These are phyloP conservation scores for Cotesia typhae DNA, from an alignment of 1,140 invertebrate genomes.

Conservation along the genomic window DNA sequence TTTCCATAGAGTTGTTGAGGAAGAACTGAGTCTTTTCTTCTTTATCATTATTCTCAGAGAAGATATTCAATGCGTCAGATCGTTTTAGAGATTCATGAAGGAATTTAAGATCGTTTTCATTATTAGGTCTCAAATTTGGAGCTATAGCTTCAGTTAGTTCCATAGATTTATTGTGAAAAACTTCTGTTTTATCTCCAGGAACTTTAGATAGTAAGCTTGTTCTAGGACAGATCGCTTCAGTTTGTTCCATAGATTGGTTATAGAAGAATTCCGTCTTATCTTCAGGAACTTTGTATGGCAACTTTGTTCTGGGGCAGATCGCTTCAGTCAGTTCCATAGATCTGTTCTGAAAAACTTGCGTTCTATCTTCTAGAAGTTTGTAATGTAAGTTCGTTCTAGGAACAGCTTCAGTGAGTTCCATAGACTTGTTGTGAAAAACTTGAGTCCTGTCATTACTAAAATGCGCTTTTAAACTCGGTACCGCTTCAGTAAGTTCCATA, in stretches of 20 bases:
- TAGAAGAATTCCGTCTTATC: conserved; percentile 21
- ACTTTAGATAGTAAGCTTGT: background rate
- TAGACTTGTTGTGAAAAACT: conserved; percentile 21
- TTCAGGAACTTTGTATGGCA: background rate
- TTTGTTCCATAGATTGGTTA: conserved; percentile 33
- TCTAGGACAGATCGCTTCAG: conserved; percentile 23
- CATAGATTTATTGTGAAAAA: conserved; percentile 33
- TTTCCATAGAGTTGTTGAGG: no score
- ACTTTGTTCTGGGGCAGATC: background rate
- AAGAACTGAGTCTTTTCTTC: no score
- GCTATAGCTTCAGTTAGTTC: conserved; percentile 35
- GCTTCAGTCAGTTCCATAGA: conserved; percentile 36
- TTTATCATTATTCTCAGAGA: no score
- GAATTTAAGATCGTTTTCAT: conserved; percentile 4
- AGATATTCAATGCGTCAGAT: no score
- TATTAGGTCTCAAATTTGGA: no score
- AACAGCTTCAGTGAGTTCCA: conserved; percentile 32
- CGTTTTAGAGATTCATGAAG: background rate
- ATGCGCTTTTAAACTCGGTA: background rate
- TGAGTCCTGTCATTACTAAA: background rate
- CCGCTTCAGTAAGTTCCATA: conserved; percentile 37
- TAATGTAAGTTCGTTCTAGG: background rate
- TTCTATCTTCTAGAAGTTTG: background rate
- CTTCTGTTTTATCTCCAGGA: background rate
- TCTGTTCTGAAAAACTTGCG: conserved; percentile 10